Base-by-base conservation (phyloP, 2,797 vertebrate genomes). In the Agapornis canus region DNA sequence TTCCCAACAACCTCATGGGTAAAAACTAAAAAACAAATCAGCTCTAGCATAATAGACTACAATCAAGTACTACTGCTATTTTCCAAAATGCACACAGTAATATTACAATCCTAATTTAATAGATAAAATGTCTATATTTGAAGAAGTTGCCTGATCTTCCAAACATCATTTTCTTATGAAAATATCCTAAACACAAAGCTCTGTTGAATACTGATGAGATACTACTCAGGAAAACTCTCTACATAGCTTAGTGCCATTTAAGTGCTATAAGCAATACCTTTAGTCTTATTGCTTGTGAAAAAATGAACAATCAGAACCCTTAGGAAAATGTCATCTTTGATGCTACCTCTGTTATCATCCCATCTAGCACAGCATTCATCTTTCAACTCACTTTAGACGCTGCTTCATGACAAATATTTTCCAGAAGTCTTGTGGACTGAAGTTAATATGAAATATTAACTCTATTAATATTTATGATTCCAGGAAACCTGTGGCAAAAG, bases 391-490 rank as follows among this genome's bases (percentile, higher is more conserved):
- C 35, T 78, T 88, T 35, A 78, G 39, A 60, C 0, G 1, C 61
- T 75, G 52, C 25, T 43, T 83, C 0, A 1, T 70, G 90, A 59
- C 14, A 90, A 94, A 51, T 76, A 40, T 66, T 92, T 76, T 92
- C 60, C 60, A 79, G 43, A 86, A 82, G 16, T 59, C 65, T 54
- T 65, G 22, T 75, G 39, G 19, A 31, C n/a, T 57, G 45, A 78
- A 77, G 22, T 52, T 63, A 73, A 66, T 51, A 69, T 23, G 48
- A 43, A 81, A 26, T 82, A 88, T 66, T 40, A 39, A 57, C 35
- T 77, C 54, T 35, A 70, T 87, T 91, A 70, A 80, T 91, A 94
- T 88, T 86, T 86, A 84, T 52, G 21, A 69, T 82, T 90, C 64
- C 48, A 79, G 66, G 56, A 92, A 94, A 73, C 39, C 35, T 20